Percentiles rank a stretch among this genome's conserved stretches.
Conservation (phyloP, 2,888 invertebrate species). For the Ophraella communa region DNA sequence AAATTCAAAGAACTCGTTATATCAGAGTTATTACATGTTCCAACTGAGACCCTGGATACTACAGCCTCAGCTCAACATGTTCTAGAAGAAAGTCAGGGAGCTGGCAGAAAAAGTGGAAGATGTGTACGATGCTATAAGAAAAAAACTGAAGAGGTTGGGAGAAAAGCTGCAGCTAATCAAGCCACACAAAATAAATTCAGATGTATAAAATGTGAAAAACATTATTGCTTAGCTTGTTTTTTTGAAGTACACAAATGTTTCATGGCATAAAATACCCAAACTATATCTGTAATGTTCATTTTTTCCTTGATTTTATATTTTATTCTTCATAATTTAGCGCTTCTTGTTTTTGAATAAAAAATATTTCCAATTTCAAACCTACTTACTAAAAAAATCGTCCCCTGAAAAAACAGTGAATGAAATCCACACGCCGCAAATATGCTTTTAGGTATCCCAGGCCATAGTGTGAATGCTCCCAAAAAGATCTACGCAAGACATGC, state of each 20-base stretch:
- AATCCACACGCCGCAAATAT: slow-evolving; percentile 1
- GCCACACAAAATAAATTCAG: slow-evolving; percentile 8
- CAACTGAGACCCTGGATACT: slow-evolving; percentile 1
- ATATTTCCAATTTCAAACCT: background rate
- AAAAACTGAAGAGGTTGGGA: slow-evolving; percentile 8
- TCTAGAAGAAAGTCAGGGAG: slow-evolving; percentile 7
- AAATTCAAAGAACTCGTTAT: background rate
- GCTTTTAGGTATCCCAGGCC: background rate
- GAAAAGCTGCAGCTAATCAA: slow-evolving; percentile 10
- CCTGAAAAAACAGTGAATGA: background rate
- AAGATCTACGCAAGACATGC: slow-evolving; percentile 5
- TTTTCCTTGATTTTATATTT: background rate
- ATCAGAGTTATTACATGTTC: slow-evolving; percentile 2
- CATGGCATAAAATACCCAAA: slow-evolving; percentile 25
- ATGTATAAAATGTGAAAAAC: slow-evolving; percentile 6
- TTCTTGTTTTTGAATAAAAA: background rate
- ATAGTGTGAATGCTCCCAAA: slow-evolving; percentile 1
- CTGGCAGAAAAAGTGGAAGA: slow-evolving; percentile 3
- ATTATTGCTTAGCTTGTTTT: slow-evolving; percentile 4
- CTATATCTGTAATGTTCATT: slow-evolving; percentile 3
- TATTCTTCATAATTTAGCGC: slow-evolving; percentile 1
- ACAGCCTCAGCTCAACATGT: background rate
- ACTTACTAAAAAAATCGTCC: slow-evolving; percentile 4
- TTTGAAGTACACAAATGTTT: slow-evolving; percentile 3
- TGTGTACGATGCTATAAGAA: slow-evolving; percentile 9